Evolutionary conservation across 2,888 invertebrate species (phyloP).

Genomic region (Lottia scabra): DNA sequence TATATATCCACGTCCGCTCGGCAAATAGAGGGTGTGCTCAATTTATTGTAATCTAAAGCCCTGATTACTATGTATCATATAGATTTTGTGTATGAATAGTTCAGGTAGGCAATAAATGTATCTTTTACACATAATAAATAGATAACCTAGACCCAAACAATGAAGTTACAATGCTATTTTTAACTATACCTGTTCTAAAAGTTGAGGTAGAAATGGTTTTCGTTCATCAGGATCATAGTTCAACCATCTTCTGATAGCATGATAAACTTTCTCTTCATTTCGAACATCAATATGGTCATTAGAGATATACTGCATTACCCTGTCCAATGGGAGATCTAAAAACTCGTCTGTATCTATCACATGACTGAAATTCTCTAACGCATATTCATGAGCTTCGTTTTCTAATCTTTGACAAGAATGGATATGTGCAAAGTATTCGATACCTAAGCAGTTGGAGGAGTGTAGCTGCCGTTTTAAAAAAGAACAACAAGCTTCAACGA

Average conservation of each 20-base stretch:
- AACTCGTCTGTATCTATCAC: slow-evolving; percentile 66
- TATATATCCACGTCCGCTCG: too few species aligned
- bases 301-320: slow-evolving; percentile 57
- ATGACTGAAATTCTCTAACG: slow-evolving; percentile 64
- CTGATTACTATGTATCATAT: too few species aligned
- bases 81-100: too few species aligned
- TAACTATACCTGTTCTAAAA: slow-evolving; percentile 49
- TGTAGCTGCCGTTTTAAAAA: slow-evolving; percentile 65
- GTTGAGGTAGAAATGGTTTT: slow-evolving; percentile 41
- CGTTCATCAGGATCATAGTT: slow-evolving; percentile 60
- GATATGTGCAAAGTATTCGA: slow-evolving; percentile 66
- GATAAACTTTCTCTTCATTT: slow-evolving; percentile 63
- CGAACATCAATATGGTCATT: slow-evolving; percentile 66
- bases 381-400: slow-evolving; percentile 57
- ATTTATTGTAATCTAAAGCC: too few species aligned
- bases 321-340: slow-evolving; percentile 57
- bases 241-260: slow-evolving; percentile 65
- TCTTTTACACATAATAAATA: too few species aligned
- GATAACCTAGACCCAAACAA: too few species aligned
- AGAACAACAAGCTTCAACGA: slow-evolving; percentile 63
- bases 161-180: too few species aligned
- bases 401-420: slow-evolving; percentile 64
- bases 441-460: slow-evolving; percentile 67
- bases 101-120: too few species aligned
- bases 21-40: too few species aligned